Conservation (phyloP, 2,888 invertebrate species). For the Lathronympha strigana region DNA sequence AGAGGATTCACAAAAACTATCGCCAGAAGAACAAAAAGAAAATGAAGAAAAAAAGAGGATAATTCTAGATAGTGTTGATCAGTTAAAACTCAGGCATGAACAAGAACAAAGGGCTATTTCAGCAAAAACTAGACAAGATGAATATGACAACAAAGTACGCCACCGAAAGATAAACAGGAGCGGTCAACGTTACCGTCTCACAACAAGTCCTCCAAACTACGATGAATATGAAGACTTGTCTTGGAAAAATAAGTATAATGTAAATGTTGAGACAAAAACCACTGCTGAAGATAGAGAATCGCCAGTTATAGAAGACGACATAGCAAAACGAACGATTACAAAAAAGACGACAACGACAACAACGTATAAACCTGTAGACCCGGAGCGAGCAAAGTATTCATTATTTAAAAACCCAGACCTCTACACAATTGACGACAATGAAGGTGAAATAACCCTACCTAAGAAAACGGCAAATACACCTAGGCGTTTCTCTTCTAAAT, state of each 20-base stretch:
- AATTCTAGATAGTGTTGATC: constrained; percentile 71
- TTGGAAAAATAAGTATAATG: constrained; percentile 63
- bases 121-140: constrained; percentile 72
- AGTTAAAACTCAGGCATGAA: constrained; percentile 70
- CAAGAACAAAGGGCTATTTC: constrained; percentile 68
- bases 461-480: constrained; percentile 25
- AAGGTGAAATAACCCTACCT: constrained; percentile 47
- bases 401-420: constrained; percentile 71
- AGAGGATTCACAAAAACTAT: constrained; percentile 44
- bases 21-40: constrained; percentile 58
- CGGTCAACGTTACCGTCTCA: constrained; percentile 43
- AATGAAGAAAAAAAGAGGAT: constrained; percentile 68
- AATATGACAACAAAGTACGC: constrained; percentile 65
- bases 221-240: constrained; percentile 67
- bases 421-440: constrained; percentile 63
- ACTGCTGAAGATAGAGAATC: constrained; percentile 1
- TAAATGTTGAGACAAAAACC: constrained; percentile 48
- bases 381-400: constrained; percentile 62
- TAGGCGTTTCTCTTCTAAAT: constrained; percentile 31
- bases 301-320: neutral
- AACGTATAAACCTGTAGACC: constrained; percentile 46
- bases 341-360: neutral
- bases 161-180: constrained; percentile 57
- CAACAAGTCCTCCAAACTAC: constrained; percentile 55
- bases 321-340: neutral